Evolutionary conservation across 2,113 vertebrate genomes (phyloP), one percentile per base, ranked within the genome.

Genomic region (Ammodytes marinus): DNA sequence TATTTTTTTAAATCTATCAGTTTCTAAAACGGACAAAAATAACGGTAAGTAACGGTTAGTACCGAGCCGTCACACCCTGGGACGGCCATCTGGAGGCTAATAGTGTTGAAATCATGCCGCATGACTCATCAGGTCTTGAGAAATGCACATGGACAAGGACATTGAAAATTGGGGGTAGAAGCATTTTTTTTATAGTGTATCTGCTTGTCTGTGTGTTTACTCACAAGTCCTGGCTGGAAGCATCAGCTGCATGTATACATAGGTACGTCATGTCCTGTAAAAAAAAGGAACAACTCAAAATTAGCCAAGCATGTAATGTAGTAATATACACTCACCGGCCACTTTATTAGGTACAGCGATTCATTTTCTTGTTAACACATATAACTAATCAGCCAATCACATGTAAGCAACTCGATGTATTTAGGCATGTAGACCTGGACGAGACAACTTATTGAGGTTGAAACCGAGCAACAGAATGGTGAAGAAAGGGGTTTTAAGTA

Each of bases 231-330:
- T 97, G 94, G 78, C 86, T 96, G 55, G 95, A 95, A 1, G 96
- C 95, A 88, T 97, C 97, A 0, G 95, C 96, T 82, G 96, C 96
- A 0, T 96, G 92, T 79, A 97, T 96, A 68, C 96, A 97, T 83
- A 97, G 96, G 65, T 97, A 97, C 5, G 93, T 96, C 95, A 95
- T 96, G 90, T 96, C 96, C 97, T 97, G 94, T 13, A 89, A 81
- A 45, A 85, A 0, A 50, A 7, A 35, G 59, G 65, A 65, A 53
- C 13, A 5, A 42, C 50, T 40, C 6, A 69, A 40, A 6, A 77
- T 64, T 8, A 27, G 8, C 3, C 19, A 39, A 3, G 5, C 40
- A 19, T 63, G 5, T 45, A 12, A 58, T 37, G 27, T 27, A 27
- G 27, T 27, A 27, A 27, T 27, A 27, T 27, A 27, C 27, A 27